A percentile compares a stretch with the other conserved stretches of the same genome.
These are phyloP conservation scores for Chloromyia formosa DNA, from an alignment of 2,888 invertebrate genomes.

Conservation along the genomic window DNA sequence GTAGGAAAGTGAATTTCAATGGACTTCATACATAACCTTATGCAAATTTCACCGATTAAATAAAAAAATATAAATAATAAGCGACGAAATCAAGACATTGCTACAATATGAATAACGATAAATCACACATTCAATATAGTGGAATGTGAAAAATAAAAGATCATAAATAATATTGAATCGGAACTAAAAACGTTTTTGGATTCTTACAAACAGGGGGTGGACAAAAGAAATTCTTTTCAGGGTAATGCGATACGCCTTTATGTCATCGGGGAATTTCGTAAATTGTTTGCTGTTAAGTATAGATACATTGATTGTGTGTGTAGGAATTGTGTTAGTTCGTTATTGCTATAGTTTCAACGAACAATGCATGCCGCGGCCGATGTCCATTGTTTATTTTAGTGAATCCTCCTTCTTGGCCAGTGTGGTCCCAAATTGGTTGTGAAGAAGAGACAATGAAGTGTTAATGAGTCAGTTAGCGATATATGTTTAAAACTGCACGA, in stretches of 20 bases:
- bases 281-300: neutral
- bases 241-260: neutral
- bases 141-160: neutral
- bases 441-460: no score
- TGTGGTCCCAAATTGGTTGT: no score
- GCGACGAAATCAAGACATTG: neutral
- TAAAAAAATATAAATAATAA: neutral
- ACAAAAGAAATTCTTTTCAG: conserved; percentile 7
- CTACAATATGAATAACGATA: neutral
- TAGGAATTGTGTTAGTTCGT: neutral
- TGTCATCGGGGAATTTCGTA: neutral
- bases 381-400: neutral
- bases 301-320: neutral
- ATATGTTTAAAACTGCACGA: no score
- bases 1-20: neutral
- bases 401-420: no score
- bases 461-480: no score
- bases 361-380: neutral
- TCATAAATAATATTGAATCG: neutral
- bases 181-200: neutral
- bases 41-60: conserved; percentile 1
- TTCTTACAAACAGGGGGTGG: neutral
- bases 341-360: neutral
- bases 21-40: neutral
- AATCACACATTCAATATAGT: no score